A percentile compares a stretch with the other conserved stretches of the same genome.
Evolutionary conservation across 2,113 vertebrate genomes (phyloP).

Genomic region (Seriola dumerili): DNA sequence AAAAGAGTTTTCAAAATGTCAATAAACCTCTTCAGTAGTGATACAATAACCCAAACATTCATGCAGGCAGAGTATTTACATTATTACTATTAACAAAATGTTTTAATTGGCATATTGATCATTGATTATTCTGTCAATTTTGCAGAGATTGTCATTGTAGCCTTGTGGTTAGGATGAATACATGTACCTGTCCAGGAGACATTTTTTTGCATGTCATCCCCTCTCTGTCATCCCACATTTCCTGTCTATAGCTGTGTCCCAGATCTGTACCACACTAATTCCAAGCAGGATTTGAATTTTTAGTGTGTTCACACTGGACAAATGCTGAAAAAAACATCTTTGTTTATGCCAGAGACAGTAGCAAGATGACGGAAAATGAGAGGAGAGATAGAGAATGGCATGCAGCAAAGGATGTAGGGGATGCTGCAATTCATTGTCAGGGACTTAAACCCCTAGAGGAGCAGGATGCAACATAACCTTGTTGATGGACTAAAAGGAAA

Average conservation of each 20-base stretch:
- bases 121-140: not conserved
- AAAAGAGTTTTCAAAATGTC: not conserved
- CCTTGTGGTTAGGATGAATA: not conserved
- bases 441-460: too few relatives aligned
- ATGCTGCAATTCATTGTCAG: too few relatives aligned
- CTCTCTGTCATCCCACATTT: not conserved
- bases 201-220: not conserved
- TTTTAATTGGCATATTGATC: not conserved
- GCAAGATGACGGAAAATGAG: too few relatives aligned
- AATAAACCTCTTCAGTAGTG: not conserved
- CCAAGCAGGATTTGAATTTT: not conserved
- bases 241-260: not conserved
- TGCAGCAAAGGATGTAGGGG: too few relatives aligned
- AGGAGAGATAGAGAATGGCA: too few relatives aligned
- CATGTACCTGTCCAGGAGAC: not conserved
- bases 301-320: not conserved
- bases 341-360: too few relatives aligned
- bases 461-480: too few relatives aligned
- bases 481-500: too few relatives aligned
- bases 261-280: not conserved
- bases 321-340: too few relatives aligned
- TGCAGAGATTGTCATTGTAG: not conserved
- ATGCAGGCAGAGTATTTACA: not conserved
- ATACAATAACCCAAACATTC: not conserved
- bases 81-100: not conserved